Evolutionary conservation across 2,113 vertebrate genomes (phyloP).

Genomic region (Chionis minor): DNA sequence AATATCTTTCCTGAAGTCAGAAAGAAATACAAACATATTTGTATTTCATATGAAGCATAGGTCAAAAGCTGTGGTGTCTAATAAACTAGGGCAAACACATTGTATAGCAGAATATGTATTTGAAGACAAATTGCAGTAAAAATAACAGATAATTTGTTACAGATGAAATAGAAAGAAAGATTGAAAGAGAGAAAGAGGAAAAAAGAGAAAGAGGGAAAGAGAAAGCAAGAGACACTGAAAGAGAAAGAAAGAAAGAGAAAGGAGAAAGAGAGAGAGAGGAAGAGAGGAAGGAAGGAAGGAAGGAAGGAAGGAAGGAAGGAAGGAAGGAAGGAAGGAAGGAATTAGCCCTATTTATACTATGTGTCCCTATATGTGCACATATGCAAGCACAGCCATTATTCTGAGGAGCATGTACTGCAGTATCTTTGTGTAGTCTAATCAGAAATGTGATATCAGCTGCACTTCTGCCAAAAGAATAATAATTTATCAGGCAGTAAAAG

Average conservation of each 20-base stretch:
- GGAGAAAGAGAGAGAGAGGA: too few relatives aligned
- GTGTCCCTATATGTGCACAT: not conserved
- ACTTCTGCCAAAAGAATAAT: not conserved
- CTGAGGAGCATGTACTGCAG: not conserved
- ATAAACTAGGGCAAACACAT: not conserved
- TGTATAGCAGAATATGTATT: not conserved
- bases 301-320: too few relatives aligned
- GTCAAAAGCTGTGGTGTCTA: not conserved
- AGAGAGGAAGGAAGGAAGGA: too few relatives aligned
- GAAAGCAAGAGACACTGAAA: too few relatives aligned
- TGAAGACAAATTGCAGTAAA: not conserved
- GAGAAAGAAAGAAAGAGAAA: not conserved
- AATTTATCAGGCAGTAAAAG: not conserved
- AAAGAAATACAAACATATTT: not conserved
- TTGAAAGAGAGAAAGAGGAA: not conserved
- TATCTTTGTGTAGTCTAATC: not conserved
- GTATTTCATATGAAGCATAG: not conserved
- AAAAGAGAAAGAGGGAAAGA: not conserved
- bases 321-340: too few relatives aligned
- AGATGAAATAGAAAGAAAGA: not conserved
- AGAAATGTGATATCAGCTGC: not conserved
- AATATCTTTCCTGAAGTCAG: not conserved
- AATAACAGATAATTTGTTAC: not conserved
- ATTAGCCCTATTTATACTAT: not conserved
- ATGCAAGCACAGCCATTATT: not conserved